phyloP scores from a whole-genome alignment of 2,888 invertebrate genomes.

The Pseudolycoriella hygida region DNA sequence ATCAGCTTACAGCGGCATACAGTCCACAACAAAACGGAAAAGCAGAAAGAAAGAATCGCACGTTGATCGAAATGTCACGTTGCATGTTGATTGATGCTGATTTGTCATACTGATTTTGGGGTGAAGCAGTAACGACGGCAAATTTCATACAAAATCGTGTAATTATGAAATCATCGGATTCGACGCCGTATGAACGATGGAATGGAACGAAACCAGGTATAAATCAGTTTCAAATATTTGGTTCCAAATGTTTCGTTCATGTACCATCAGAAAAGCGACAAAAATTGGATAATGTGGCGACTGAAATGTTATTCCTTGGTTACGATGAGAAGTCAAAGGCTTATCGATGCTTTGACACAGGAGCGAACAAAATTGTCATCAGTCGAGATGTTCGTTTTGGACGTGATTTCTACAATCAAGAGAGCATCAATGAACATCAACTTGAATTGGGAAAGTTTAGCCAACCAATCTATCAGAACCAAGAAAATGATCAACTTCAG shows the following conservation, averaged over 20 bases:
- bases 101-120: conserved; percentile 15
- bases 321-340: conserved; percentile 13
- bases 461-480: too few species aligned
- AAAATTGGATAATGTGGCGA: conserved; percentile 11
- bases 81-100: conserved; percentile 9
- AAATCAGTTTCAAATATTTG: conserved; percentile 8
- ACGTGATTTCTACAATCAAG: too few species aligned
- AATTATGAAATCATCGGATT: conserved; percentile 9
- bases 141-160: conserved; percentile 17
- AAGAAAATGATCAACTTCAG: background rate
- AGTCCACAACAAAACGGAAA: conserved; percentile 2
- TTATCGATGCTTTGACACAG: conserved; percentile 11
- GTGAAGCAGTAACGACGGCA: conserved; percentile 19
- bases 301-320: conserved; percentile 12
- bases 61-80: conserved; percentile 5
- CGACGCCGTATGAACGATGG: conserved; percentile 4
- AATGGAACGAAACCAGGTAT: conserved; percentile 1
- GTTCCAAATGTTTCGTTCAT: conserved; percentile 6
- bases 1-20: conserved; percentile 1
- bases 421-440: too few species aligned
- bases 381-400: conserved; percentile 9
- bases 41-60: conserved; percentile 2
- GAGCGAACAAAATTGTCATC: conserved; percentile 7
- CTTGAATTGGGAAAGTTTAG: too few species aligned
- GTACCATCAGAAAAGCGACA: conserved; percentile 10